These are phyloP conservation scores for Rallus limicola DNA, from an alignment of 2,113 vertebrate genomes.

Conservation along the genomic window DNA sequence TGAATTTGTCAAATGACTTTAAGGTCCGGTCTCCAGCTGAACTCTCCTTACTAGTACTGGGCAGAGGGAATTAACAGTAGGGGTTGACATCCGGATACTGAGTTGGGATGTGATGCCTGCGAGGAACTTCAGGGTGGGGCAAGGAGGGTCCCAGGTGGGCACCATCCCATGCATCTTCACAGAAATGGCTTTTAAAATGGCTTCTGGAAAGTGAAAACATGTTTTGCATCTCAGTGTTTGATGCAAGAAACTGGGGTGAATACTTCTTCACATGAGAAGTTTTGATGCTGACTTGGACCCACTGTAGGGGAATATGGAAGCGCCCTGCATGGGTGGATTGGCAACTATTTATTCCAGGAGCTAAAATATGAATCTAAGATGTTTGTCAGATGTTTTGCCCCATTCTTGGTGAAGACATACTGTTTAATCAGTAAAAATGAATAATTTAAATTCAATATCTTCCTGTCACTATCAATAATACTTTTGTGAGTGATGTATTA, in stretches of 20 bases:
- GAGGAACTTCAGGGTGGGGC: neutral
- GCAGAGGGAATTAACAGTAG: neutral
- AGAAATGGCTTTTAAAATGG: neutral
- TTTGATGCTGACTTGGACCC: neutral
- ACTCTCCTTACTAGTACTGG: neutral
- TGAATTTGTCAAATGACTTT: neutral
- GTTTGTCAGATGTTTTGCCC: constrained; percentile 67
- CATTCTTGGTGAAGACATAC: constrained; percentile 70
- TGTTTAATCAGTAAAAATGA: constrained; percentile 83
- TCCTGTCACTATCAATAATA: constrained; percentile 82
- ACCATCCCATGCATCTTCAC: fast-evolving
- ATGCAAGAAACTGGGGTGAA: neutral
- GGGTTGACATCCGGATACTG: neutral
- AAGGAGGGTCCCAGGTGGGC: fast-evolving
- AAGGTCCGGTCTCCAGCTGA: neutral
- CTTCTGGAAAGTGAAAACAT: neutral
- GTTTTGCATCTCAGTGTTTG: neutral
- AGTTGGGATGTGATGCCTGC: neutral
- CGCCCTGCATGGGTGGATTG: neutral
- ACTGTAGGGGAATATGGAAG: neutral
- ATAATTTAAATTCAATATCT: constrained; percentile 88
- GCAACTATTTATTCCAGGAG: constrained; percentile 44
- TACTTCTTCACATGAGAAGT: neutral
- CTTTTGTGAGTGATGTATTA: constrained; percentile 80
- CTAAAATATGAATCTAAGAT: constrained; percentile 61